Evolutionary conservation across 2,113 vertebrate species (phyloP), one percentile per base, ranked within the genome.

Genomic region (Calyptommatus sinebrachiatus): DNA sequence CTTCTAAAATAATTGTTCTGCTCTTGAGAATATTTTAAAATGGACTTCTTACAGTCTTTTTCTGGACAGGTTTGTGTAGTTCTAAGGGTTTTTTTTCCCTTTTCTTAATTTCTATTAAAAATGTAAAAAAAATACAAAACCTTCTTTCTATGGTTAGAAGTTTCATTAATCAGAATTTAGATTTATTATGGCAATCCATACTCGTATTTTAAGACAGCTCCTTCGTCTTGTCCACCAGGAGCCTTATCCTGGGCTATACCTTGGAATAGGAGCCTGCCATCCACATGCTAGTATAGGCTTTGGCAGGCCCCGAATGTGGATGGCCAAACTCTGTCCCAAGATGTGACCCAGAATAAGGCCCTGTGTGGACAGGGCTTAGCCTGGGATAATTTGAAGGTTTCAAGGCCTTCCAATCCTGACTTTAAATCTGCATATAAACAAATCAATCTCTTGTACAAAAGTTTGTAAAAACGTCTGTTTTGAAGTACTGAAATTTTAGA

Each of bases 61-160:
- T 66, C 84, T 62, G 35, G 0, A 0, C 73, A 77, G 53, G 78
- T 79, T 74, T 85, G 77, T 89, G 86, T 75, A 84, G 81, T 86
- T 90, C 73, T 63, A 53, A 63, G 0, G 21, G n/a, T 60, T 65
- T 18, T 6, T 78, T 80, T 50, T 7, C 0, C 11, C 21, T 24
- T 80, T 82, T 21, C 78, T 83, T 46, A 75, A 72, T 53, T 83
- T 87, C 5, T 31, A 53, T 79, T 90, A 71, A 86, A 16, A 62
- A 86, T 82, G 83, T 48, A 82, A 16, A 35, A 41, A 14, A 80
- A 71, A 71, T 53, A 66, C 73, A 78, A 41, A 41, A 2, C 35
- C 73, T 82, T 79, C 81, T 84, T 26, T 66, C 80, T 77, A 89
- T 81, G 65, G 77, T 85, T 73, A 71, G 83, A 65, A 65, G 85